These are phyloP conservation scores for Drosophila serrata DNA, from an alignment of 1,140 invertebrate species.

Conservation along the genomic window DNA sequence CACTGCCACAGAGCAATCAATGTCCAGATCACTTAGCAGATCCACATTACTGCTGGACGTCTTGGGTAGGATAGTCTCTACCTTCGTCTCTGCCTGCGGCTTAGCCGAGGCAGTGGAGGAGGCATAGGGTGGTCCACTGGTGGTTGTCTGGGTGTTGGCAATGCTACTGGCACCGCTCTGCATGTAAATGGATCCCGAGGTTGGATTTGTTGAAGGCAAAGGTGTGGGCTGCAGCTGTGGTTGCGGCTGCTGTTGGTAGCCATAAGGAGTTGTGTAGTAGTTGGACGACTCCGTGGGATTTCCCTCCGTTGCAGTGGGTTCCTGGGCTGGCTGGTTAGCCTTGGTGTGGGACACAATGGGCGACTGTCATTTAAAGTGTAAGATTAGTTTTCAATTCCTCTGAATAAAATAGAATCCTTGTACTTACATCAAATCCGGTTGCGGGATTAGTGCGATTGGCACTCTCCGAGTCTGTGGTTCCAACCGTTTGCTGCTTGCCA, in stretches of 20 bases:
- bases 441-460: slow-evolving; percentile 71
- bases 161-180: slow-evolving; percentile 71
- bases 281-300: slow-evolving; percentile 30
- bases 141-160: slow-evolving; percentile 77
- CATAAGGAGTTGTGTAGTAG: slow-evolving; percentile 77
- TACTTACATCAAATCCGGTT: slow-evolving; percentile 81
- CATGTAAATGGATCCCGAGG: slow-evolving; percentile 69
- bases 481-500: slow-evolving; percentile 56
- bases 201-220: slow-evolving; percentile 6
- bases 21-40: slow-evolving; percentile 88
- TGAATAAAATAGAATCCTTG: rapidly evolving
- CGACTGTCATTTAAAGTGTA: slow-evolving; percentile 28
- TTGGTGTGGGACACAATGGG: slow-evolving; percentile 81
- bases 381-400: not conserved
- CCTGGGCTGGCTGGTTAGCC: slow-evolving; percentile 20
- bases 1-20: slow-evolving; percentile 88
- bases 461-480: slow-evolving; percentile 73
- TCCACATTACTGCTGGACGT: slow-evolving; percentile 89
- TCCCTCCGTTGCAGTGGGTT: not conserved
- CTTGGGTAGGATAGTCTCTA: slow-evolving; percentile 9
- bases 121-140: slow-evolving; percentile 71
- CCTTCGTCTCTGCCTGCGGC: slow-evolving; percentile 13
- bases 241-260: slow-evolving; percentile 49
- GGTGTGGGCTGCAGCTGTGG: slow-evolving; percentile 14
- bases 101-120: slow-evolving; percentile 45